Evolutionary conservation across 1,140 invertebrate species (phyloP).

Genomic region (Temnothorax curvispinosus): DNA sequence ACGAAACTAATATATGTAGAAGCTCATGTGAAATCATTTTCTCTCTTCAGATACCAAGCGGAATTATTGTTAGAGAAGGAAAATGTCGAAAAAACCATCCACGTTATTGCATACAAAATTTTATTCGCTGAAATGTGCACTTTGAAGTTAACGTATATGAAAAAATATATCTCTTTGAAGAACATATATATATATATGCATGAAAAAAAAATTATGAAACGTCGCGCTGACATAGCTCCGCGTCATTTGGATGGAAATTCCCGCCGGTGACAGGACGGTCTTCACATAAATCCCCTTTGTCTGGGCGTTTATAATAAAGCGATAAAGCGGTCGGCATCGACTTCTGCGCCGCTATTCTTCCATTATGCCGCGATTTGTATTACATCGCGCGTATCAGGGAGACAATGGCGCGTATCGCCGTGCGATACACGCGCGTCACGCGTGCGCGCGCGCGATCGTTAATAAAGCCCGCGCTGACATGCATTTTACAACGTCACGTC

Average conservation of each 20-base stretch:
- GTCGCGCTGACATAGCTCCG: constrained; percentile 10
- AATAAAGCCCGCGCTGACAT: constrained; percentile 9
- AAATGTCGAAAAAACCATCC: neutral
- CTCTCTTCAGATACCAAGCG: neutral
- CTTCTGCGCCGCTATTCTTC: constrained; percentile 51
- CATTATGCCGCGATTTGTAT: constrained; percentile 57
- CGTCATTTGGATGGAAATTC: constrained; percentile 56
- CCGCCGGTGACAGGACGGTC: constrained; percentile 31
- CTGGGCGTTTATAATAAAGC: constrained; percentile 53
- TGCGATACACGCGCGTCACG: neutral
- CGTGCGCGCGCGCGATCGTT: constrained; percentile 33
- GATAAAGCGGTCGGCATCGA: constrained; percentile 54
- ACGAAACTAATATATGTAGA: neutral
- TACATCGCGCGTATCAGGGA: constrained; percentile 52
- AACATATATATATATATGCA: too few relatives aligned
- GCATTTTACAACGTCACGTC: constrained; percentile 27
- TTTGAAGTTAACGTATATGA: neutral
- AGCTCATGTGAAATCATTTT: neutral
- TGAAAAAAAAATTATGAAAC: neutral
- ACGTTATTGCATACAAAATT: neutral
- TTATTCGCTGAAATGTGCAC: neutral
- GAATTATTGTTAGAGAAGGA: neutral
- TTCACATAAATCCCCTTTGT: constrained; percentile 43
- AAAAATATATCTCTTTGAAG: neutral
- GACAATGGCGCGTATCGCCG: constrained; percentile 36